Evolutionary conservation across 2,888 invertebrate genomes (phyloP).

Genomic region (Heliconius ethilla): DNA sequence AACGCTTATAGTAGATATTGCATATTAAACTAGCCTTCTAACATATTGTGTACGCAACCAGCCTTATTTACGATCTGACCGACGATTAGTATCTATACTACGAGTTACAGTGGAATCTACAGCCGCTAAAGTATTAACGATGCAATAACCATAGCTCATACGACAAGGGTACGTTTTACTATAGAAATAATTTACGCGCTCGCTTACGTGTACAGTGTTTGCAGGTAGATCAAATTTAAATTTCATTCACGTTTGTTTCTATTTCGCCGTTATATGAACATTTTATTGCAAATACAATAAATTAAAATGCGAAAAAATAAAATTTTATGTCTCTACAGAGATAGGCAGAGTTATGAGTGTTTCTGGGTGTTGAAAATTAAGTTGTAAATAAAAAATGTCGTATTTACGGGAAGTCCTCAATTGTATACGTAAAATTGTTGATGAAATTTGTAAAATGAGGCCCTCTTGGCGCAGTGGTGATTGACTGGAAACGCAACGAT

Average conservation of each 20-base stretch:
- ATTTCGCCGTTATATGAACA: slow-evolving; percentile 41
- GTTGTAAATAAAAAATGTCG: background rate
- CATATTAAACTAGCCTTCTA: slow-evolving; percentile 19
- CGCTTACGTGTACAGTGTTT: slow-evolving; percentile 5
- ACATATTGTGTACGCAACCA: slow-evolving; percentile 1
- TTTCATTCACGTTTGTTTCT: slow-evolving; percentile 29
- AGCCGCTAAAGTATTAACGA: slow-evolving; percentile 22
- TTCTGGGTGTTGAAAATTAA: slow-evolving; percentile 5
- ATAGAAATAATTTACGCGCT: slow-evolving; percentile 20
- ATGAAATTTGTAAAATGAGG: too few species aligned
- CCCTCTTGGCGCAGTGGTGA: too few species aligned
- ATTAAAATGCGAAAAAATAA: slow-evolving; percentile 28
- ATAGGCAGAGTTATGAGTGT: slow-evolving; percentile 25
- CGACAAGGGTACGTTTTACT: slow-evolving; percentile 18
- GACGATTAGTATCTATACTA: slow-evolving; percentile 40
- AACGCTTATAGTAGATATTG: background rate
- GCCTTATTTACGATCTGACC: slow-evolving; percentile 36
- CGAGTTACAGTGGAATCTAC: slow-evolving; percentile 19
- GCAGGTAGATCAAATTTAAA: background rate
- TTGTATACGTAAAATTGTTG: background rate
- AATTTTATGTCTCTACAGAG: slow-evolving; percentile 25
- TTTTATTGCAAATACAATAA: slow-evolving; percentile 35
- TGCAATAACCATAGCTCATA: slow-evolving; percentile 19
- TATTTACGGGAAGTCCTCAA: background rate
- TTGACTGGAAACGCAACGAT: too few species aligned